Conservation (phyloP, 2,113 vertebrate genomes). For the Progne subis region DNA sequence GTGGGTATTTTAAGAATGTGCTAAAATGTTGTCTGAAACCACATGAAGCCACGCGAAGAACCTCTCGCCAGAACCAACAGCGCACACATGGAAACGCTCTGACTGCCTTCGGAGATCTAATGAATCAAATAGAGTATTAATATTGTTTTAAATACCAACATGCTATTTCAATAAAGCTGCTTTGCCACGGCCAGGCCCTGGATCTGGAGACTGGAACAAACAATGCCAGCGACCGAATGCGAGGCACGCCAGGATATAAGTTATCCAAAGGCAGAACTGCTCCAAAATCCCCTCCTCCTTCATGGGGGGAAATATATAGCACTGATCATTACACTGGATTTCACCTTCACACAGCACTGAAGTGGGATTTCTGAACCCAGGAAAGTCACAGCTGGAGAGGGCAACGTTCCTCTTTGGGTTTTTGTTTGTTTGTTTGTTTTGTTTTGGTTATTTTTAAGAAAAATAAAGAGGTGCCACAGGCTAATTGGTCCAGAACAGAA, state of each 20-base stretch:
- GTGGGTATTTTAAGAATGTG: slow-evolving; percentile 84
- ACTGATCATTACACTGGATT: background rate
- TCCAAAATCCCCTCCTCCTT: background rate
- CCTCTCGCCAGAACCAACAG: slow-evolving; percentile 74
- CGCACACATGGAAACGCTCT: slow-evolving; percentile 75
- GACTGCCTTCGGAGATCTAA: slow-evolving; percentile 70
- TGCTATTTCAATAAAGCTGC: slow-evolving; percentile 63
- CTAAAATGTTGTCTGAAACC: slow-evolving; percentile 82
- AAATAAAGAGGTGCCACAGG: background rate
- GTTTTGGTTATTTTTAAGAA: background rate
- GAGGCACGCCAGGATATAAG: background rate
- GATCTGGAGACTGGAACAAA: background rate
- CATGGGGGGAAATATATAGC: background rate
- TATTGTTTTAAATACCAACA: slow-evolving; percentile 76
- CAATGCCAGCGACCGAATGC: background rate
- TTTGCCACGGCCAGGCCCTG: background rate
- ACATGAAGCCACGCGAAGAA: slow-evolving; percentile 70
- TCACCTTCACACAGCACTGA: background rate
- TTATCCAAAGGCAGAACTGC: background rate
- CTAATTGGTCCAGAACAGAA: background rate
- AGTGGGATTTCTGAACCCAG: background rate
- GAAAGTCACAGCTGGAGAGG: background rate
- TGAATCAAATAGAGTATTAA: slow-evolving; percentile 76
- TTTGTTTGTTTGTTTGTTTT: too few species aligned
- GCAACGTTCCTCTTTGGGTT: background rate